Conservation (phyloP, 2,113 vertebrate genomes). For the Anhinga anhinga region DNA sequence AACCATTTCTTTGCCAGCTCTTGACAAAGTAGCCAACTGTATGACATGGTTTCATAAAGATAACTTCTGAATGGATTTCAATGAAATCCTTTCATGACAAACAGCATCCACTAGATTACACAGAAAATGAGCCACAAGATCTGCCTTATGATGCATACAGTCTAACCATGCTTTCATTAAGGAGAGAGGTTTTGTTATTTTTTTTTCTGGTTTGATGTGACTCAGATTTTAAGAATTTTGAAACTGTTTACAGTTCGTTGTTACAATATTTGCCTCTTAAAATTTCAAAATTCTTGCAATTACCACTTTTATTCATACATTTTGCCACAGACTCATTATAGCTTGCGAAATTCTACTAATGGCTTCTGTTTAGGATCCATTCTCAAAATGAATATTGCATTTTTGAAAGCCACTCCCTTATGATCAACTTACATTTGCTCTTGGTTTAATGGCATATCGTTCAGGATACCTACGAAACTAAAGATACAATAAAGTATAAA, state of each 20-base stretch:
- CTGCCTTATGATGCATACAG: neutral
- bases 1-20: neutral
- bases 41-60: neutral
- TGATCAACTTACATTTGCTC: neutral
- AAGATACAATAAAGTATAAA: neutral
- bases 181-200: neutral
- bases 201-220: neutral
- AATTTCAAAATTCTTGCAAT: neutral
- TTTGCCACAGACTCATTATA: neutral
- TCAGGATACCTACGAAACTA: neutral
- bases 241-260: neutral
- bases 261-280: neutral
- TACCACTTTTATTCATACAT: neutral
- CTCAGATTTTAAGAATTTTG: neutral
- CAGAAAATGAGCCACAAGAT: neutral
- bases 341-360: neutral
- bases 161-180: neutral
- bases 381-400: neutral
- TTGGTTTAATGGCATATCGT: neutral
- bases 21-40: neutral
- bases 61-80: neutral
- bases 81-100: neutral
- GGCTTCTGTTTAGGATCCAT: neutral
- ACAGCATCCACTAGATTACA: neutral
- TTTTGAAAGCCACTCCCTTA: neutral